Evolutionary conservation across 2,113 vertebrate genomes (phyloP).

Genomic region (Mesoclemmys tuberculata): DNA sequence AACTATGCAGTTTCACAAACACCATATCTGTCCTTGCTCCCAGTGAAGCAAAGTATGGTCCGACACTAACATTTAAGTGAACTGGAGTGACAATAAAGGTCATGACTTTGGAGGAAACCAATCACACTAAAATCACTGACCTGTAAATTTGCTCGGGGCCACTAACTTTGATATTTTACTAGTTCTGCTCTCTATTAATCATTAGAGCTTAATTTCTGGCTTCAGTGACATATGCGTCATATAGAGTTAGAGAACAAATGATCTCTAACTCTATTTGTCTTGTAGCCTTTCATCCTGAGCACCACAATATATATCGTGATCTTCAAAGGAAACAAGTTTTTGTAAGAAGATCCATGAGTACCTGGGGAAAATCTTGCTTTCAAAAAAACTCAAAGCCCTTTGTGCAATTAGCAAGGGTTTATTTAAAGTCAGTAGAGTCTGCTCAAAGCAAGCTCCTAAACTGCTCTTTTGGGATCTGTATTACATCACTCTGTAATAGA

Average conservation of each 20-base stretch:
- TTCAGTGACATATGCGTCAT: neutral
- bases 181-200: neutral
- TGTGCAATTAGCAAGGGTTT: neutral
- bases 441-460: neutral
- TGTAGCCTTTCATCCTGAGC: neutral
- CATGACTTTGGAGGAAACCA: neutral
- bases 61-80: neutral
- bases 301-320: neutral
- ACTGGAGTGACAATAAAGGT: neutral
- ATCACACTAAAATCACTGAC: neutral
- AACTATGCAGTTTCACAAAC: neutral
- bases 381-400: neutral
- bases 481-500: neutral
- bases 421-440: neutral
- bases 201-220: neutral
- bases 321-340: neutral
- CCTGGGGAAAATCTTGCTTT: neutral
- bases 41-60: neutral
- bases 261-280: neutral
- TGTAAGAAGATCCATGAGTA: neutral
- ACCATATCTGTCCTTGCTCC: neutral
- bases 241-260: rapidly evolving
- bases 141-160: neutral
- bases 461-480: neutral
- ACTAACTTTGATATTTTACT: neutral